phyloP scores from a whole-genome alignment of 2,113 vertebrate species.

The Eptesicus fuscus region DNA sequence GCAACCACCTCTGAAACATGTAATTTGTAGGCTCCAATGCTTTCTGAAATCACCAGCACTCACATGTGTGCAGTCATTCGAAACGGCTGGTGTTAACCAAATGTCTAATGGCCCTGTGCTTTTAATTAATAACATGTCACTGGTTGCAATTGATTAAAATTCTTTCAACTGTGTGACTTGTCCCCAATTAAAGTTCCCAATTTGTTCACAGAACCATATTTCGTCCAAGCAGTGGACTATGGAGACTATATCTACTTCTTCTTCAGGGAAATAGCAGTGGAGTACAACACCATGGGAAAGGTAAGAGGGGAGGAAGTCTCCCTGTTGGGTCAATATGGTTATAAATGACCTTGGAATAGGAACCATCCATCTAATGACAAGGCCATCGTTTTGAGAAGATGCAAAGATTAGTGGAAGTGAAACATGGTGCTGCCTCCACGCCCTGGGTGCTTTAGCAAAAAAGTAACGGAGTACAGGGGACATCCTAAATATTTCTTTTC shows the following conservation, averaged over 20 bases:
- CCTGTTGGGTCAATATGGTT: conserved; percentile 35
- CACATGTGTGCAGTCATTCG: conserved; percentile 64
- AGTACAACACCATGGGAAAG: conserved; percentile 99
- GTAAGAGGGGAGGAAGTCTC: conserved; percentile 79
- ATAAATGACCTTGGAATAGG: conserved; percentile 76
- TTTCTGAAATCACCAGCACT: conserved; percentile 55
- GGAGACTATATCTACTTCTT: conserved; percentile 99
- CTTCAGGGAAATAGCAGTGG: conserved; percentile 98
- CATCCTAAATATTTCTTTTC: conserved; percentile 36
- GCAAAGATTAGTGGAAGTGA: conserved; percentile 49
- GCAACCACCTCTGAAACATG: conserved; percentile 69
- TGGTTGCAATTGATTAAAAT: conserved; percentile 28
- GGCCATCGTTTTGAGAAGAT: conserved; percentile 74
- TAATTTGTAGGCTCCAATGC: conserved; percentile 62
- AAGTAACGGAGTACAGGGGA: not conserved
- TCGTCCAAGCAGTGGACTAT: conserved; percentile 96
- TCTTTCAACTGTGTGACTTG: conserved; percentile 18
- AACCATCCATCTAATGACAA: conserved; percentile 74
- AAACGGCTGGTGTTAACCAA: conserved; percentile 68
- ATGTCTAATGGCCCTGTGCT: conserved; percentile 21
- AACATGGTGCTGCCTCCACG: conserved; percentile 47
- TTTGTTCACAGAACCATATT: conserved; percentile 92
- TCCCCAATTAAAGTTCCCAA: conserved; percentile 18
- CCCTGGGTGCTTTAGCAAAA: conserved; percentile 42
- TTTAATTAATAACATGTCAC: conserved; percentile 44